Base-by-base conservation (phyloP, 2,888 invertebrate species). In the Harmothoe impar region DNA sequence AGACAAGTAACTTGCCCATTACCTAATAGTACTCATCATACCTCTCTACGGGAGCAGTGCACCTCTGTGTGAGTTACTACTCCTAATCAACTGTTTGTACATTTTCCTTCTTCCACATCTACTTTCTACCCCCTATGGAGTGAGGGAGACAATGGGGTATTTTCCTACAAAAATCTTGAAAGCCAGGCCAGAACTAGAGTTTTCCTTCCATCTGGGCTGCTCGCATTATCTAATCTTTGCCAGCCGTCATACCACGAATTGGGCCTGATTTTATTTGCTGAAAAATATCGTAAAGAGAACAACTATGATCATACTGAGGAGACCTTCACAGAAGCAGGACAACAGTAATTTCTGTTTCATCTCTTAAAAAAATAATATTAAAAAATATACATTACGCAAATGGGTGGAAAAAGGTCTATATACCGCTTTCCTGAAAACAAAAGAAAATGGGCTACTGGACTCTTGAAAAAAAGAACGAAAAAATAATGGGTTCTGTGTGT, bases 111-210 rank as follows among this genome's bases (percentile, higher is more conserved):
- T 72, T 29, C 29, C 72, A 25, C 25, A 72, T 29, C 25, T 29
- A 15, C 72, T 29, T 15, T 25, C 29, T 29, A 15, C 25, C 31
- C 31, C 72, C 25, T 25, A 15, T 29, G 72, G 29, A 29, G 3
- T 29, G 5, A 15, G 15, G 43, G 43, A 43, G 43, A 43, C 43
- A 43, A 7, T 43, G 43, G 43, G 43, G 43, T 43, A 43, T 43
- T 72, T 72, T 72, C 72, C 72, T 62, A 62, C 25, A 72, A 72
- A 25, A 29, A 72, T 72, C 72, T 72, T 72, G 72, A 72, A 72
- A 72, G 72, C 72, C 72, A 72, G n/a, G 72, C 31, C 29, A 68
- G 68, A n/a, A 68, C n/a, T 5, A 72, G 25, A 29, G 25, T 72
- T 29, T 15, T 29, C 15, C 25, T 25, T 72, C 72, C 31, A n/a